phyloP scores from a whole-genome alignment of 2,797 vertebrate genomes.

The Eulemur rubriventer region DNA sequence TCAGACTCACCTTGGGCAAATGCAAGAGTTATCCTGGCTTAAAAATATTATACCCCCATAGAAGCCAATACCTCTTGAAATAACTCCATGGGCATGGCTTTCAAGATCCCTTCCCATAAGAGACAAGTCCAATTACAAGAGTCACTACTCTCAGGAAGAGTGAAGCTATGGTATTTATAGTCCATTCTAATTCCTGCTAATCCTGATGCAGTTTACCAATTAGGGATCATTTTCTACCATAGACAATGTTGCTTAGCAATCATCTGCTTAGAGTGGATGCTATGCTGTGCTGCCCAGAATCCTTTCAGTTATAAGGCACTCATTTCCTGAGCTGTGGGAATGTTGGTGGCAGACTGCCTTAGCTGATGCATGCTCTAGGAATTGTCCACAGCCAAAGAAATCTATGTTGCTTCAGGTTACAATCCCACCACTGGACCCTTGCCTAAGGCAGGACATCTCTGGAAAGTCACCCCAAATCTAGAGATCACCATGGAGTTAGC shows the following conservation, averaged over 20 bases:
- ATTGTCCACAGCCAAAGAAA: not conserved
- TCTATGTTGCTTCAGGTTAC: not conserved
- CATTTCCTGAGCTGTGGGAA: not conserved
- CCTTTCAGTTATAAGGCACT: not conserved
- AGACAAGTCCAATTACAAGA: not conserved
- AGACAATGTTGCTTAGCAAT: not conserved
- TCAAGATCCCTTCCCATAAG: not conserved
- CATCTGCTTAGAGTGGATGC: not conserved
- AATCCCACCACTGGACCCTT: not conserved
- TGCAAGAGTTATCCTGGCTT: not conserved
- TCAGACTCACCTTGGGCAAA: not conserved
- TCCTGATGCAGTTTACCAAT: not conserved
- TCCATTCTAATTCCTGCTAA: not conserved
- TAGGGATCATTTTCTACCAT: not conserved
- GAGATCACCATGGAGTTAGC: not conserved
- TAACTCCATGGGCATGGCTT: not conserved
- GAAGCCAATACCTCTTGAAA: not conserved
- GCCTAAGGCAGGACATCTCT: not conserved
- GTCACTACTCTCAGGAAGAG: not conserved
- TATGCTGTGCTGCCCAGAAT: not conserved
- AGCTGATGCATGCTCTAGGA: not conserved
- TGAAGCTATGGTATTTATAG: not conserved
- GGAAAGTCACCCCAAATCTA: not conserved
- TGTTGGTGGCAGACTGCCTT: not conserved
- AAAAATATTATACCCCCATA: not conserved